These are phyloP conservation scores for Perca schrenkii DNA, from an alignment of 2,113 vertebrate species.

Conservation along the genomic window DNA sequence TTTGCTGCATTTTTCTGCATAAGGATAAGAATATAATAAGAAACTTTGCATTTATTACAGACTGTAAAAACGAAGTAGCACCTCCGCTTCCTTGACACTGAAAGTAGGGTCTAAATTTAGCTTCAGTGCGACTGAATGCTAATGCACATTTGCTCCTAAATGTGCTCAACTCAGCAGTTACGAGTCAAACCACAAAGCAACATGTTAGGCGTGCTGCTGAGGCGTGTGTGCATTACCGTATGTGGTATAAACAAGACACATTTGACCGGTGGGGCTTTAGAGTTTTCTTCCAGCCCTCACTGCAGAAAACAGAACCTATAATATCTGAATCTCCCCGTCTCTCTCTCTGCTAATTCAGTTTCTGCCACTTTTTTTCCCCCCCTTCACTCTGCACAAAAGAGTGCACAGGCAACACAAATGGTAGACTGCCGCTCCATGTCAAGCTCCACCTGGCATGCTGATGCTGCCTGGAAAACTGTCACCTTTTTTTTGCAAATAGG, in stretches of 20 bases:
- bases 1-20: background rate
- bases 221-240: background rate
- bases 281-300: background rate
- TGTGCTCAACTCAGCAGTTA: slow-evolving; percentile 16
- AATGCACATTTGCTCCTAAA: slow-evolving; percentile 3
- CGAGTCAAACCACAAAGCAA: background rate
- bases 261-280: background rate
- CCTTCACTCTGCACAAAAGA: slow-evolving; percentile 19
- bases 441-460: slow-evolving; percentile 21
- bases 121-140: slow-evolving; percentile 1
- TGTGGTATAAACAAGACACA: background rate
- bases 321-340: background rate
- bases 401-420: slow-evolving; percentile 10
- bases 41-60: background rate
- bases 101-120: background rate
- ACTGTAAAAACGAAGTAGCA: background rate
- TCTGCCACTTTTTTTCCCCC: background rate
- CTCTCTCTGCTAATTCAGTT: slow-evolving; percentile 4
- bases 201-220: background rate
- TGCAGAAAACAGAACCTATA: background rate
- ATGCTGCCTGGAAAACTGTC: slow-evolving; percentile 24
- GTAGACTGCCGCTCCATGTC: slow-evolving; percentile 21
- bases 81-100: background rate
- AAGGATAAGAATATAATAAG: background rate
- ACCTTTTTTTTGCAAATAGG: too few species aligned